Conservation (phyloP, 2,888 invertebrate genomes). For the Cheiracanthium punctorium region DNA sequence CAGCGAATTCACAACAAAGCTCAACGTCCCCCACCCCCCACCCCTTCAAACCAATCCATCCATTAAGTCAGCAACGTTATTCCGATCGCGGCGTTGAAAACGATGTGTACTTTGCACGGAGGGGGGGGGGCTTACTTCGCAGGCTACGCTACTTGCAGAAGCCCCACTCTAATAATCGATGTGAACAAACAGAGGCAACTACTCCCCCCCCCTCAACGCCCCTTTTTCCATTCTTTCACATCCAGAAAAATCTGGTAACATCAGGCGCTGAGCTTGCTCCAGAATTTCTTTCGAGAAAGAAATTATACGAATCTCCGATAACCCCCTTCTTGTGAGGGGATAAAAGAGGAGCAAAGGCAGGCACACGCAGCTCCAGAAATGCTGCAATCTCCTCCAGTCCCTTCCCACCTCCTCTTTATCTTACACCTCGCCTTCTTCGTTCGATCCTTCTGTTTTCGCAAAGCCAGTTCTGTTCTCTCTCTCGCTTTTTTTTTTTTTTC, state of each 20-base stretch:
- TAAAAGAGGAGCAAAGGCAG: background rate
- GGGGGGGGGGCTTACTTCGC: too few species aligned
- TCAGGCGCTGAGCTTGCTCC: background rate
- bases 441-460: background rate
- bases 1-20: too few species aligned
- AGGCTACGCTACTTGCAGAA: too few species aligned
- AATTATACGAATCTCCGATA: conserved; percentile 3
- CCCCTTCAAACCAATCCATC: too few species aligned
- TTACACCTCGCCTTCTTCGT: background rate
- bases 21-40: too few species aligned
- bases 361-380: background rate
- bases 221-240: background rate
- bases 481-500: background rate
- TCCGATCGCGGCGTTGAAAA: too few species aligned
- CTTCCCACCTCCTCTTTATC: background rate
- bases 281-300: background rate
- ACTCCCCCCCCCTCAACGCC: too few species aligned
- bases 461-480: background rate
- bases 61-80: too few species aligned
- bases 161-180: background rate
- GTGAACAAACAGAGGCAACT: background rate
- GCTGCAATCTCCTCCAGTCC: too few species aligned
- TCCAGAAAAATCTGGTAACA: background rate
- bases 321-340: background rate
- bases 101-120: too few species aligned